Evolutionary conservation across 2,797 vertebrate genomes (phyloP).

Genomic region (Mycteria americana): DNA sequence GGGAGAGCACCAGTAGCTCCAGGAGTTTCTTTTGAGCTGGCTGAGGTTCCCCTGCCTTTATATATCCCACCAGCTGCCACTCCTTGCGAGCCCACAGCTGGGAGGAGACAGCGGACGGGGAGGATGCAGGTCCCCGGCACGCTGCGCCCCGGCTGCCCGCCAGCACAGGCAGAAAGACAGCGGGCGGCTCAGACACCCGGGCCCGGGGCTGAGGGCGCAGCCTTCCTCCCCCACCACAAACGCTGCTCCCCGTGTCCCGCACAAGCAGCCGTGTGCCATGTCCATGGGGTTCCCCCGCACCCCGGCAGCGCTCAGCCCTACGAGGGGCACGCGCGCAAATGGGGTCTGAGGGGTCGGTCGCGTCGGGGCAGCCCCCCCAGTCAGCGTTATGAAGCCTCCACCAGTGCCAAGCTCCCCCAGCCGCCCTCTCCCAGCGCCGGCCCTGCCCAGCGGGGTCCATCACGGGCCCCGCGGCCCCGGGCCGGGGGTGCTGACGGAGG

Average conservation of each 20-base stretch:
- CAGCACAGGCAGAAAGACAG: background rate
- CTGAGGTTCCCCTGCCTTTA: conserved; percentile 37
- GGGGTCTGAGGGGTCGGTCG: rapidly evolving
- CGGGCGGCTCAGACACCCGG: background rate
- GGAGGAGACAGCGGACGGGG: conserved; percentile 55
- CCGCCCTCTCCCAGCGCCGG: background rate
- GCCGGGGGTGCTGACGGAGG: rapidly evolving
- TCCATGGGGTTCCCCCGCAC: too few species aligned
- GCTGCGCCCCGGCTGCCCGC: background rate
- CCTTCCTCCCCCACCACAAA: background rate
- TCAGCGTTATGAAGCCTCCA: background rate
- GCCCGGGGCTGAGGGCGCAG: background rate
- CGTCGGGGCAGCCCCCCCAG: rapidly evolving
- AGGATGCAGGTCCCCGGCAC: conserved; percentile 17
- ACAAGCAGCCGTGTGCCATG: rapidly evolving
- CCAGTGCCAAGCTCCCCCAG: too few species aligned
- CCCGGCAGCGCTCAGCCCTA: rapidly evolving
- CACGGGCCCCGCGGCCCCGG: rapidly evolving
- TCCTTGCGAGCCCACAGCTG: conserved; percentile 42
- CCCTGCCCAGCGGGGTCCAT: rapidly evolving
- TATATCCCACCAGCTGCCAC: conserved; percentile 54
- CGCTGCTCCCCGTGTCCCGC: background rate
- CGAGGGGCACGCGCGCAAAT: rapidly evolving
- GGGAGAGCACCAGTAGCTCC: background rate
- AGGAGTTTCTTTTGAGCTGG: conserved; percentile 26